These are phyloP conservation scores for Papio anubis DNA, from an alignment of 2,113 vertebrate species.

Conservation along the genomic window DNA sequence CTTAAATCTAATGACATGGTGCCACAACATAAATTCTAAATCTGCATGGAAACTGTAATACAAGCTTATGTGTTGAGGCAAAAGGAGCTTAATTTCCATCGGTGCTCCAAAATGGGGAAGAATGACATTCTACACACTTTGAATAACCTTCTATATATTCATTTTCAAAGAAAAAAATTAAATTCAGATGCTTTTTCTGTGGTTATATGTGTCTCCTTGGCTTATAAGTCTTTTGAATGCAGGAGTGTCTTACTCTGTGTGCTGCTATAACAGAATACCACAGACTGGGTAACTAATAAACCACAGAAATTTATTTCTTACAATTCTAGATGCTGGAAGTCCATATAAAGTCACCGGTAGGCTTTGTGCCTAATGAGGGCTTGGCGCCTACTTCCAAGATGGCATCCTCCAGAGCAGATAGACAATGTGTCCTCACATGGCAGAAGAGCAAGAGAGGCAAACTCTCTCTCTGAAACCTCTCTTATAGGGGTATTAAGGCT, in stretches of 20 bases:
- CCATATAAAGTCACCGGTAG: background rate
- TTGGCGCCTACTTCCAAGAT: background rate
- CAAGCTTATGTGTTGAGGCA: background rate
- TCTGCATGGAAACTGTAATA: background rate
- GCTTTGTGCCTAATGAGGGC: background rate
- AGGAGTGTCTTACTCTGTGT: background rate
- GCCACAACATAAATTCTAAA: background rate
- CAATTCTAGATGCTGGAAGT: background rate
- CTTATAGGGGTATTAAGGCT: background rate
- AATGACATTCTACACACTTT: background rate
- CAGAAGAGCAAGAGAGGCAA: background rate
- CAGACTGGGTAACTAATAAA: background rate
- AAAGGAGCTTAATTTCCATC: slow-evolving; percentile 20
- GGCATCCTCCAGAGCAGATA: background rate
- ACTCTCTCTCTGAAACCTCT: background rate
- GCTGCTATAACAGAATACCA: background rate
- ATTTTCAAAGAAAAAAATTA: background rate
- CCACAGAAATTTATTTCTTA: background rate
- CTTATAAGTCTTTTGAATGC: background rate
- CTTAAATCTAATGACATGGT: background rate
- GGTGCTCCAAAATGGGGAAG: background rate
- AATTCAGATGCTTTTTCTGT: background rate
- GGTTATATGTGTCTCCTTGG: background rate
- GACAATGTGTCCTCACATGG: too few relatives aligned
- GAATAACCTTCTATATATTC: background rate